These are phyloP conservation scores for Callinectes sapidus DNA, from an alignment of 2,888 invertebrate genomes.

Conservation along the genomic window DNA sequence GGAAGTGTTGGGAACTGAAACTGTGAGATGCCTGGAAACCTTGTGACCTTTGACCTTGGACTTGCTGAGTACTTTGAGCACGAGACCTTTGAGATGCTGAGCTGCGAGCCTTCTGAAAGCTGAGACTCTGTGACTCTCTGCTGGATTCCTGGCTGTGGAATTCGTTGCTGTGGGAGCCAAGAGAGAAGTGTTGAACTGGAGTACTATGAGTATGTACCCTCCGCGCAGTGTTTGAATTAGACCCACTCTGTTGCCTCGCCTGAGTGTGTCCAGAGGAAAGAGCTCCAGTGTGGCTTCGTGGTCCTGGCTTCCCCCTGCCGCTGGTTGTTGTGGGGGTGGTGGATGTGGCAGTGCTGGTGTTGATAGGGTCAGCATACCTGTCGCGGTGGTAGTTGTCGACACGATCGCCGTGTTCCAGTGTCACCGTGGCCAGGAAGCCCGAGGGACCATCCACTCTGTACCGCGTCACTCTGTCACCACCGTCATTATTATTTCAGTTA, in stretches of 20 bases:
- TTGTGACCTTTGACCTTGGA: neutral
- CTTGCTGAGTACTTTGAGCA: neutral
- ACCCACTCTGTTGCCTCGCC: neutral
- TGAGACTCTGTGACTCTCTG: neutral
- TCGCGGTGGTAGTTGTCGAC: slow-evolving; percentile 55
- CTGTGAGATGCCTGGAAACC: neutral
- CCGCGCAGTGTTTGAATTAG: neutral
- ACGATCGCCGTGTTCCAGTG: slow-evolving; percentile 55
- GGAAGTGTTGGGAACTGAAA: neutral
- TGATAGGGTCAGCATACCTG: neutral
- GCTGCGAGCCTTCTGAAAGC: neutral
- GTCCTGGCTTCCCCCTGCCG: neutral
- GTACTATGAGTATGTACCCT: neutral
- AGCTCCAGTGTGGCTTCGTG: neutral
- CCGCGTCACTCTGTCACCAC: slow-evolving; percentile 59
- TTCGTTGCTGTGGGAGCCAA: neutral
- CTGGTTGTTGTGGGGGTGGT: neutral
- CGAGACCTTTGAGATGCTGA: neutral
- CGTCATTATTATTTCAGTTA: neutral
- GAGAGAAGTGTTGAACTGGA: neutral
- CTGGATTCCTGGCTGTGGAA: neutral
- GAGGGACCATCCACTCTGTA: slow-evolving; percentile 66
- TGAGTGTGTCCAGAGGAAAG: neutral
- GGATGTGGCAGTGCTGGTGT: neutral
- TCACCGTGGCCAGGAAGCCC: slow-evolving; percentile 66